Base-by-base conservation (phyloP, 2,888 invertebrate genomes). In the Leucoptera coffeella region DNA sequence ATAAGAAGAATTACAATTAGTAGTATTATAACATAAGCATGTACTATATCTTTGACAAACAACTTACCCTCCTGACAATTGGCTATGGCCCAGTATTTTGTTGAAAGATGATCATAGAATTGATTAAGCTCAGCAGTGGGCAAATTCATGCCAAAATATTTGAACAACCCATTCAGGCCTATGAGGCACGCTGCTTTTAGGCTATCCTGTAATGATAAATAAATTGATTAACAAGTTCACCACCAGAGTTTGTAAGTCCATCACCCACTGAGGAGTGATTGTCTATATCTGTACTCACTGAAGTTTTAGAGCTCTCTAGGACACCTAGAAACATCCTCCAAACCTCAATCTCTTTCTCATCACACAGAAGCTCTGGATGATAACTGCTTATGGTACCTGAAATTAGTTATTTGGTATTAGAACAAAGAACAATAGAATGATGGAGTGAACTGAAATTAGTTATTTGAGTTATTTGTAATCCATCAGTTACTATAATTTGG, bases 371-470 rank as follows among this genome's bases (percentile, higher is more conserved):
- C 3, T 46, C 49, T 0, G 58, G 57, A 2, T 49, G 47, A 9
- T 45, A 32, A 15, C 50, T 49, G 15, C 55, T 54, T 26, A 62
- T 44, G 3, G 45, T 41, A 14, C 62, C 62, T 62, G 38, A 2
- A 41, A 36, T 9, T n/a, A n/a, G n/a, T n/a, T n/a, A n/a, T n/a
- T n/a, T n/a, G n/a, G n/a, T n/a, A n/a, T n/a, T n/a, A n/a, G n/a
- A n/a, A n/a, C n/a, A n/a, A n/a, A n/a, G n/a, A n/a, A n/a, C n/a
- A n/a, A n/a, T n/a, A n/a, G n/a, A n/a, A n/a, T n/a, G n/a, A n/a
- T n/a, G n/a, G n/a, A n/a, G n/a, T n/a, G n/a, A n/a, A n/a, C n/a
- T n/a, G n/a, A n/a, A n/a, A n/a, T n/a, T n/a, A n/a, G n/a, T n/a
- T n/a, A n/a, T n/a, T n/a, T n/a, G n/a, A n/a, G n/a, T n/a, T n/a